phyloP scores from a whole-genome alignment of 1,140 invertebrate genomes.

The Ooceraea biroi region DNA sequence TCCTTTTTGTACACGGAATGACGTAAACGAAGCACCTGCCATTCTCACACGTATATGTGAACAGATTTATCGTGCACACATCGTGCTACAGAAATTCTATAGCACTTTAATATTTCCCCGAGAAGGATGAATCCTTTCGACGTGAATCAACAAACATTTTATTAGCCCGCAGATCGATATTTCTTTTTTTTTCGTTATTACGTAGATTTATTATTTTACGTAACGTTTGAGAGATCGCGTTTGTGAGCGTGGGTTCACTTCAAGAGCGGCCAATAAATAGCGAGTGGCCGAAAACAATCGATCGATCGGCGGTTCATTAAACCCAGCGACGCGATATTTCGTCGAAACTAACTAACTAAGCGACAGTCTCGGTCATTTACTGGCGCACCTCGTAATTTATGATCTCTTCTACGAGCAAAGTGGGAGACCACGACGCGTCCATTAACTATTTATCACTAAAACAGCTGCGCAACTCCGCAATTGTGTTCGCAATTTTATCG shows the following conservation, averaged over 20 bases:
- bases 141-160: background rate
- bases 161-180: background rate
- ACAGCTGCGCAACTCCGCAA: background rate
- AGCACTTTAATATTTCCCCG: background rate
- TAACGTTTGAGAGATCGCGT: background rate
- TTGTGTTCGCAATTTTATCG: background rate
- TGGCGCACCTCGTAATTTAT: constrained; percentile 12
- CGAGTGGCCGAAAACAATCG: background rate
- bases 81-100: background rate
- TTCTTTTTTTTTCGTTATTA: background rate
- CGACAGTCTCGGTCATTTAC: constrained; percentile 9
- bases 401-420: background rate
- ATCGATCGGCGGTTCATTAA: background rate
- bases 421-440: background rate
- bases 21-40: background rate
- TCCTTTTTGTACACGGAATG: background rate
- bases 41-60: background rate
- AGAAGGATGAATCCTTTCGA: background rate
- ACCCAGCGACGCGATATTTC: background rate
- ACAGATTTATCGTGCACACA: background rate
- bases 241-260: background rate
- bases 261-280: background rate
- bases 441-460: background rate
- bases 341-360: background rate
- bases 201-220: background rate